These are phyloP conservation scores for Sinodicranocentrus sp. DNA, from an alignment of 2,888 invertebrate species.

Conservation along the genomic window DNA sequence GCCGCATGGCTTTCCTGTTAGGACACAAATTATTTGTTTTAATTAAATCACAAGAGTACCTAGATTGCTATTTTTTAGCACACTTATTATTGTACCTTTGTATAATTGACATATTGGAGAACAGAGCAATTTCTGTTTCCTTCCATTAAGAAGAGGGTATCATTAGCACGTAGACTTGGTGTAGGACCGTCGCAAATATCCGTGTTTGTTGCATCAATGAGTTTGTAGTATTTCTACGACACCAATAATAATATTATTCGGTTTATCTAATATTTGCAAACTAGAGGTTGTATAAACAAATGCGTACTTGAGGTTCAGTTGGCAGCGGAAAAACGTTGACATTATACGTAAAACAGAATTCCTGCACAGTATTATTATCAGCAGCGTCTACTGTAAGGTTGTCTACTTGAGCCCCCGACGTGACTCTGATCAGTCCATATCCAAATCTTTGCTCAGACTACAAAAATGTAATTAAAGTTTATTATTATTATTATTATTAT, in stretches of 20 bases:
- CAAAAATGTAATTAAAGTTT: neutral
- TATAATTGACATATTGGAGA: constrained; percentile 30
- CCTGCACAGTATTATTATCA: constrained; percentile 38
- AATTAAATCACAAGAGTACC: no score
- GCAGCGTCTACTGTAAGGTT: constrained; percentile 1
- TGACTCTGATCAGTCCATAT: constrained; percentile 40
- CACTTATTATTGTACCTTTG: constrained; percentile 24
- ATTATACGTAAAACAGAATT: constrained; percentile 69
- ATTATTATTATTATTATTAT: no score
- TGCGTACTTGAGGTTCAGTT: constrained; percentile 38
- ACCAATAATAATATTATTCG: no score
- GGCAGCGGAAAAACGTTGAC: constrained; percentile 53
- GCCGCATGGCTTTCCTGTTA: constrained; percentile 35
- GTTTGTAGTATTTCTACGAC: constrained; percentile 50
- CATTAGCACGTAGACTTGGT: neutral
- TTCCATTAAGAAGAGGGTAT: constrained; percentile 23
- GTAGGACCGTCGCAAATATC: constrained; percentile 45
- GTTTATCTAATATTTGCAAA: no score
- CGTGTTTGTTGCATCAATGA: constrained; percentile 55
- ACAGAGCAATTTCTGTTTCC: constrained; percentile 37
- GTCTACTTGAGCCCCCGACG: constrained; percentile 35
- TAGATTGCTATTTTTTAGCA: constrained; percentile 2
- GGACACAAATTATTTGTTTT: no score
- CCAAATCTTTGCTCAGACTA: neutral
- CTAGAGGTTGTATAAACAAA: no score